Base-by-base conservation (phyloP, 2,113 vertebrate genomes). In the Brevimyrus niger region DNA sequence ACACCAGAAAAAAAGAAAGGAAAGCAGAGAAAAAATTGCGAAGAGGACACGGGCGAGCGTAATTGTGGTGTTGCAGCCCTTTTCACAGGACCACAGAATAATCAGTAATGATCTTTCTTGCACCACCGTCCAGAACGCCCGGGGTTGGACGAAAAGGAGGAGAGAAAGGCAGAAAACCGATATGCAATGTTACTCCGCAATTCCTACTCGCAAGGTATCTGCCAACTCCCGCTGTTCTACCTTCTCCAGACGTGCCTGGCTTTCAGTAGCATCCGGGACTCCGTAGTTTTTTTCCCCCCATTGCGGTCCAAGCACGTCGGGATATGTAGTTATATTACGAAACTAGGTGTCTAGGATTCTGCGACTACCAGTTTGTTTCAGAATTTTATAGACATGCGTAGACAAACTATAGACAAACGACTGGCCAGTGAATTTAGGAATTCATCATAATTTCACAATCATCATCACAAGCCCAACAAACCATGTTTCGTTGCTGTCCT, bases 101-200 rank as follows among this genome's bases (percentile, higher is more conserved):
- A 85, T 91, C 86, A 89, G n/a, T 91, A 50, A 91, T 69, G 73
- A 53, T 90, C 90, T 88, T 55, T 88, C 89, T 92, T 92, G 92
- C 93, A 92, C 92, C 88, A 90, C 84, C 92, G 94, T 90, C 89
- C 73, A 88, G 92, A 93, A 94, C 93, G 93, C 93, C 93, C 92
- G 92, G 48, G 92, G 92, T 93, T 93, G 94, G 93, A 93, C 93
- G 93, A 92, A 90, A 89, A 92, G 92, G 89, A 88, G 93, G 91
- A 89, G 92, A 89, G 89, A 92, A 93, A 92, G 47, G 91, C 90
- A 93, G 90, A 93, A 92, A 90, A 86, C 2, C 84, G 90, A 89
- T 89, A 89, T 92, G 92, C 91, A 94, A 93, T 91, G 93, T 93
- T 92, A 93, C 92, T 94, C 95, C 95, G 95, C 95, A 93, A 94